Conservation (phyloP, 2,113 vertebrate species). For the Coptodon rendalli region DNA sequence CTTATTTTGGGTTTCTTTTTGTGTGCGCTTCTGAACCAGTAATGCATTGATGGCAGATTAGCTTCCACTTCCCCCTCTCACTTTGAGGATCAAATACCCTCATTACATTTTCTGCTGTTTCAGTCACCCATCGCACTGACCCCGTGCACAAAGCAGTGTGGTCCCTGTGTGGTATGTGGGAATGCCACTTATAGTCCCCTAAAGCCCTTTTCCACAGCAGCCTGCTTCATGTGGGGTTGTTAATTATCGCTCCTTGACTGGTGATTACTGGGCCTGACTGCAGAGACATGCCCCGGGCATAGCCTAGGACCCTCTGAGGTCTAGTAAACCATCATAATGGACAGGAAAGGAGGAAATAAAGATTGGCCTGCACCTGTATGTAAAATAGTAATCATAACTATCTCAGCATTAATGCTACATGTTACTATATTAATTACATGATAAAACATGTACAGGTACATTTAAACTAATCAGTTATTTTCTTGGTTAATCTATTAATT, state of each 20-base stretch:
- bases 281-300: neutral
- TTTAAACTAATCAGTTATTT: fast-evolving
- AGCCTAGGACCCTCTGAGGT: neutral
- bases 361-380: neutral
- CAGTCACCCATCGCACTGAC: neutral
- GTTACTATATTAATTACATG: neutral
- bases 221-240: slow-evolving; percentile 25
- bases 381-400: neutral
- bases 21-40: neutral
- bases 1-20: neutral
- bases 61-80: neutral
- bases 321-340: neutral
- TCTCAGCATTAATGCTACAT: neutral
- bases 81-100: neutral
- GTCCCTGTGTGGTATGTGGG: slow-evolving; percentile 21
- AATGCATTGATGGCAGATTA: neutral
- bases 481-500: neutral
- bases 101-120: slow-evolving; percentile 15
- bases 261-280: slow-evolving; percentile 26
- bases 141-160: neutral
- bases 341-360: neutral
- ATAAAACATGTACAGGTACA: neutral
- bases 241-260: slow-evolving; percentile 42
- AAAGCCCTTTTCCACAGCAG: neutral
- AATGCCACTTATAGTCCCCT: slow-evolving; percentile 18